Conservation (phyloP, 2,888 invertebrate genomes). For the Drosophila koepferae region DNA sequence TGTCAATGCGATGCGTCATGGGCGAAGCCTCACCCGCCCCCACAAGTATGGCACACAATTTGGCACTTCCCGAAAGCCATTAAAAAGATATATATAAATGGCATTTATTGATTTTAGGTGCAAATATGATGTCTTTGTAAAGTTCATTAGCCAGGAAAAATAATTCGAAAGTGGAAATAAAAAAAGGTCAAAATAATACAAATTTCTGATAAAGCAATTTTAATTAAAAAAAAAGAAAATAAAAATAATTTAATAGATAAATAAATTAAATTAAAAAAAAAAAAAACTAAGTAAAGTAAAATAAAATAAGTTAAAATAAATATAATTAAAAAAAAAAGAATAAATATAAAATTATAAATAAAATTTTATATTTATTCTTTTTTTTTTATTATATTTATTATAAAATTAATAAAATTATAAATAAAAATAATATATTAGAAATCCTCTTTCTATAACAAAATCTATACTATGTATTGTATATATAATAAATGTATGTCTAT, state of each 20-base stretch:
- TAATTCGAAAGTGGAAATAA: neutral
- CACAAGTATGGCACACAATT: neutral
- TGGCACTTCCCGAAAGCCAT: conserved; percentile 4
- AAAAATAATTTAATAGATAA: too few species aligned
- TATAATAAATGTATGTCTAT: neutral
- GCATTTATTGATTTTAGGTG: conserved; percentile 6
- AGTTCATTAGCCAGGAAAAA: neutral
- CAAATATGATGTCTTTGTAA: neutral
- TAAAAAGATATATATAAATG: neutral
- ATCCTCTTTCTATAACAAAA: neutral
- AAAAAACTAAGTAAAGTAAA: too few species aligned
- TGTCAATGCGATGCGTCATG: conserved; percentile 32
- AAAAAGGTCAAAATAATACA: neutral
- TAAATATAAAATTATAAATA: too few species aligned
- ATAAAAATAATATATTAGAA: neutral
- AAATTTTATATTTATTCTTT: too few species aligned
- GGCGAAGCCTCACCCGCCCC: conserved; percentile 17
- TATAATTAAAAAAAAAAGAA: too few species aligned
- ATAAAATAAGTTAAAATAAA: too few species aligned
- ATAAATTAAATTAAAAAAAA: too few species aligned
- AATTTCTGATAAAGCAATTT: neutral
- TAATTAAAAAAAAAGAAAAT: too few species aligned
- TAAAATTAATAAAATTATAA: neutral
- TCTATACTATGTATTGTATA: neutral
- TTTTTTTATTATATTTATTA: neutral